Conservation (phyloP, 2,888 invertebrate genomes). For the Epirrhoe tristata region DNA sequence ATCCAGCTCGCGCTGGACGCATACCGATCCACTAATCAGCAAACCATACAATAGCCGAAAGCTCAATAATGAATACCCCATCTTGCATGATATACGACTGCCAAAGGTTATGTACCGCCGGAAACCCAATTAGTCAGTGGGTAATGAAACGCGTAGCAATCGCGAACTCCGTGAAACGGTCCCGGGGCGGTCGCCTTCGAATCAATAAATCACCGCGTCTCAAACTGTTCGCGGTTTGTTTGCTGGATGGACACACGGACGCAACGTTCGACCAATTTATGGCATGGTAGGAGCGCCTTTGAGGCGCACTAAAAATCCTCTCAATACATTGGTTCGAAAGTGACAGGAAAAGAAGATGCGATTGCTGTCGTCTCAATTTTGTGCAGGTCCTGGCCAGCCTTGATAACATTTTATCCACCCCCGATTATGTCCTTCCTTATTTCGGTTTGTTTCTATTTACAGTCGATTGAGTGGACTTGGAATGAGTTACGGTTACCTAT, state of each 20-base stretch:
- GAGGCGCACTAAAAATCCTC: too few relatives aligned
- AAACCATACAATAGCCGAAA: constrained; percentile 16
- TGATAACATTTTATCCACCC: too few relatives aligned
- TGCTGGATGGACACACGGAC: constrained; percentile 45
- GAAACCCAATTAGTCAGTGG: constrained; percentile 69
- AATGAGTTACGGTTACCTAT: too few relatives aligned
- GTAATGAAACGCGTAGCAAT: constrained; percentile 73
- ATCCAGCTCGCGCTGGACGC: background rate
- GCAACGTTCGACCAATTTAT: background rate
- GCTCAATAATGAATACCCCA: constrained; percentile 34
- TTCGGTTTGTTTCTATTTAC: too few relatives aligned
- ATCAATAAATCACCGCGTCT: constrained; percentile 81
- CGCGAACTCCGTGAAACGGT: constrained; percentile 57
- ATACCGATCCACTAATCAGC: constrained; percentile 16
- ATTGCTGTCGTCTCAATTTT: too few relatives aligned
- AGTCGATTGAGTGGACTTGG: too few relatives aligned
- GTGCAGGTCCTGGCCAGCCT: too few relatives aligned
- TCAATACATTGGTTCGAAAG: too few relatives aligned
- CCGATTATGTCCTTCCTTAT: too few relatives aligned
- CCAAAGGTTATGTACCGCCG: constrained; percentile 35
- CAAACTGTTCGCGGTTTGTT: constrained; percentile 65
- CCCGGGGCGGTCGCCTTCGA: constrained; percentile 62
- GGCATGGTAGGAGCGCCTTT: too few relatives aligned
- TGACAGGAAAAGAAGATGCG: too few relatives aligned
- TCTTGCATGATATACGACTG: constrained; percentile 31